phyloP scores from a whole-genome alignment of 2,888 invertebrate genomes.

The Apodemia duryi region DNA sequence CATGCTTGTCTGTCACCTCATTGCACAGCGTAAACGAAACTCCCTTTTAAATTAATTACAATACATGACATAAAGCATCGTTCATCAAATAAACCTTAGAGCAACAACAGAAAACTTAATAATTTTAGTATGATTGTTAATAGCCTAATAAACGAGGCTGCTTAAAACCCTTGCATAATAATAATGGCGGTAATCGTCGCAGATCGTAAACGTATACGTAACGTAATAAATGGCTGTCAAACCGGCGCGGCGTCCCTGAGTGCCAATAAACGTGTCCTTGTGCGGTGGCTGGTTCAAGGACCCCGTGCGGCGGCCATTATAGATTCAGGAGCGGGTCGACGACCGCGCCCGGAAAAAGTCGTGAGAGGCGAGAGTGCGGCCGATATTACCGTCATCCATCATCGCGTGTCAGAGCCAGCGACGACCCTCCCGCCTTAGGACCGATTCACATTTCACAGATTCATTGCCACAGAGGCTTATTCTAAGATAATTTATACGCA shows the following conservation, averaged over 20 bases:
- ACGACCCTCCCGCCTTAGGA: neutral
- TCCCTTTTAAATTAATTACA: too few species aligned
- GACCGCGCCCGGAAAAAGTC: conserved; percentile 22
- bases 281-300: conserved; percentile 10
- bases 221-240: conserved; percentile 1
- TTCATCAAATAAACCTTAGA: too few species aligned
- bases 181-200: neutral
- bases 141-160: neutral
- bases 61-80: too few species aligned
- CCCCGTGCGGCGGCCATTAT: conserved; percentile 9
- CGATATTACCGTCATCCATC: conserved; percentile 69
- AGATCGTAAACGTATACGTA: neutral
- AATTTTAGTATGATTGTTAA: too few species aligned
- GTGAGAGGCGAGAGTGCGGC: conserved; percentile 40
- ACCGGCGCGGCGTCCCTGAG: neutral
- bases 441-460: neutral
- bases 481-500: too few species aligned
- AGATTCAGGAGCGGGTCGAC: conserved; percentile 13
- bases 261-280: conserved; percentile 12
- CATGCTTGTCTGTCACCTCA: too few species aligned
- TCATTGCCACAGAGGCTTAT: too few species aligned
- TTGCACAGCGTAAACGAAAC: too few species aligned
- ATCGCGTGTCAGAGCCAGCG: conserved; percentile 36
- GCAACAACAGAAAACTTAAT: too few species aligned
- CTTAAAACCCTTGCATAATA: neutral